phyloP scores from a whole-genome alignment of 30 jellyfish, hydroid and myxozoan genomes.

The Calvadosia cruxmelitensis region DNA sequence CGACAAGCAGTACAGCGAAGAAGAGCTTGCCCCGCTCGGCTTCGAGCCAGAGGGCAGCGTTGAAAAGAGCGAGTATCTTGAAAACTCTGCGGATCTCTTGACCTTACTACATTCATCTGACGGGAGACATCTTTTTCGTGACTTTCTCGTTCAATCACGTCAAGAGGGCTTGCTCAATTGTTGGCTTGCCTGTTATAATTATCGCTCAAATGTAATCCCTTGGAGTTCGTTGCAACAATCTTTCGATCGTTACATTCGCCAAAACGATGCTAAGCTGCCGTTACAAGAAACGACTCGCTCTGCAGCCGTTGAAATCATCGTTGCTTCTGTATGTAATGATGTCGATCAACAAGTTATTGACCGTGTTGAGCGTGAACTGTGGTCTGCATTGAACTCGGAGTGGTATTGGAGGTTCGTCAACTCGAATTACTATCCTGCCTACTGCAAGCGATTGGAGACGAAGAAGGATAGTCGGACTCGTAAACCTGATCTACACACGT shows the following conservation, averaged over 20 bases:
- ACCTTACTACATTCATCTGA: constrained; percentile 28
- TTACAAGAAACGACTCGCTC: constrained; percentile 60
- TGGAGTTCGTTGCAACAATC: constrained; percentile 35
- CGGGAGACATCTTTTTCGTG: constrained; percentile 50
- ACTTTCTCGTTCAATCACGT: constrained; percentile 22
- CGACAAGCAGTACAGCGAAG: neutral
- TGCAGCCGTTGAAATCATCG: constrained; percentile 37
- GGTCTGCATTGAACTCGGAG: constrained; percentile 26
- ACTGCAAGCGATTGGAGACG: constrained; percentile 19
- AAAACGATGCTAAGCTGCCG: constrained; percentile 50
- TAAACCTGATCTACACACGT: neutral
- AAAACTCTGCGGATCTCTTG: constrained; percentile 30
- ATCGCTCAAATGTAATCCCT: constrained; percentile 28
- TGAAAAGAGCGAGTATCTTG: constrained; percentile 24
- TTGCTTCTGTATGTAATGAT: constrained; percentile 51
- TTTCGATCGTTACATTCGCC: constrained; percentile 59
- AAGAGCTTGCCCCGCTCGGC: constrained; percentile 16
- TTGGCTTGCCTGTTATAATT: constrained; percentile 45
- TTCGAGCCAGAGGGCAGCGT: constrained; percentile 19
- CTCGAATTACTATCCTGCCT: constrained; percentile 47
- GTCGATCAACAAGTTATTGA: constrained; percentile 33
- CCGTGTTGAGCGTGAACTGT: constrained; percentile 67
- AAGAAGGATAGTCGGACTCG: constrained; percentile 2
- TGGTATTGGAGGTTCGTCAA: constrained; percentile 62
- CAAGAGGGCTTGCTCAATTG: constrained; percentile 49